These are phyloP conservation scores for Tragelaphus scriptus DNA, from an alignment of 2,113 vertebrate species.

Conservation along the genomic window DNA sequence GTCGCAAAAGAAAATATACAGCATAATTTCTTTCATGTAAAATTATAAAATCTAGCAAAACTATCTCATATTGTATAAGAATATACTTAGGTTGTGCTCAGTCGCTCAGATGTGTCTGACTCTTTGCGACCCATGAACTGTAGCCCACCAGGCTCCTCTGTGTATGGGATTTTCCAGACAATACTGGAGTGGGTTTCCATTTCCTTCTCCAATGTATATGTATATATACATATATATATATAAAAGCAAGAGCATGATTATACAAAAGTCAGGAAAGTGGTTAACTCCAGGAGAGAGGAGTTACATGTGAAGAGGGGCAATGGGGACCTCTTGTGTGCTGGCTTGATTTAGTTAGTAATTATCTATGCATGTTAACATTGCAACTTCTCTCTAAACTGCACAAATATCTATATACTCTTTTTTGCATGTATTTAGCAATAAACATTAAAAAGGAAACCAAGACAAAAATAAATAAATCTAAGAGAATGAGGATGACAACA, in stretches of 20 bases:
- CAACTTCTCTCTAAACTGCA: background rate
- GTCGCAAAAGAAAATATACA: background rate
- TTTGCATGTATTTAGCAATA: background rate
- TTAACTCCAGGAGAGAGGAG: background rate
- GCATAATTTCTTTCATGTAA: background rate
- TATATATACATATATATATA: background rate
- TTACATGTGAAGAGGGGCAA: background rate
- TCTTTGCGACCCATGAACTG: background rate
- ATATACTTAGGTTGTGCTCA: background rate
- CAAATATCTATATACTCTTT: background rate
- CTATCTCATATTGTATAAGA: background rate
- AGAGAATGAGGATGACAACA: background rate
- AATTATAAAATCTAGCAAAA: conserved; percentile 1
- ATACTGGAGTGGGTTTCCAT: background rate
- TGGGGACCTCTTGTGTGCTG: background rate
- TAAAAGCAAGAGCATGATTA: background rate
- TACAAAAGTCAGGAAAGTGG: background rate
- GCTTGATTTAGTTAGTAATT: background rate
- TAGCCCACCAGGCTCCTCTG: background rate
- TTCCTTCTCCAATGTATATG: background rate
- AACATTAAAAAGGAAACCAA: background rate
- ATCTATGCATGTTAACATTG: background rate
- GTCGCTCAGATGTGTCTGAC: background rate
- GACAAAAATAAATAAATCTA: background rate
- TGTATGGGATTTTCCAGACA: background rate